Percentiles rank a stretch among this genome's conserved stretches.
Evolutionary conservation across 1,140 invertebrate genomes (phyloP).

Genomic region (Drosophila cardini): DNA sequence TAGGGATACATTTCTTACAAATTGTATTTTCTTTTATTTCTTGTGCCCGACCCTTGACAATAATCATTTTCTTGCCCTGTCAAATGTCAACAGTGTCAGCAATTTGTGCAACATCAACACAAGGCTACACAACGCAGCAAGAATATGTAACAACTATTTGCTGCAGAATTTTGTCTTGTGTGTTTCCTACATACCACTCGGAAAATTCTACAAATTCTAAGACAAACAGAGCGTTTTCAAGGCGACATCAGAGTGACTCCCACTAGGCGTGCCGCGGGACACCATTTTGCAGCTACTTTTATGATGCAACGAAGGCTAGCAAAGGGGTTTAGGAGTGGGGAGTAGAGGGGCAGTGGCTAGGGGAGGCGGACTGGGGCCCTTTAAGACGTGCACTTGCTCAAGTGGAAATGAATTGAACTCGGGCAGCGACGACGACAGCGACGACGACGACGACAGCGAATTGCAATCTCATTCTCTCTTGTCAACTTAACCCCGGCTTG

Average conservation of each 20-base stretch:
- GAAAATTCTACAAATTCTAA: slow-evolving; percentile 47
- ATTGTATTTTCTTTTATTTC: slow-evolving; percentile 24
- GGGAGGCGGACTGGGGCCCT: no score
- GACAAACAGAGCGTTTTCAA: slow-evolving; percentile 70
- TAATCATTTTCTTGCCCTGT: slow-evolving; percentile 74
- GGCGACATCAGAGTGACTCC: slow-evolving; percentile 58
- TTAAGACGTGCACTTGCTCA: slow-evolving; percentile 81
- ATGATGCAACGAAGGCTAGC: slow-evolving; percentile 34
- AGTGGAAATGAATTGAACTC: slow-evolving; percentile 83
- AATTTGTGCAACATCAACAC: slow-evolving; percentile 40
- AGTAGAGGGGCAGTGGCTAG: not conserved
- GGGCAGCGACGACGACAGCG: slow-evolving; percentile 50
- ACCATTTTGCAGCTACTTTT: slow-evolving; percentile 75
- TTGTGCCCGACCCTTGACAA: slow-evolving; percentile 67
- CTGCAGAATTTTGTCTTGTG: slow-evolving; percentile 43
- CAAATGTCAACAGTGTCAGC: slow-evolving; percentile 74
- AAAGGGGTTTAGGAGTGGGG: no score
- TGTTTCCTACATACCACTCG: not conserved
- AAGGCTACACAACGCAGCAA: slow-evolving; percentile 14
- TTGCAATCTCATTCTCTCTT: slow-evolving; percentile 79
- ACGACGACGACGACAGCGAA: slow-evolving; percentile 62
- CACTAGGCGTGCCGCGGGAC: slow-evolving; percentile 47
- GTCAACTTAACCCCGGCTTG: slow-evolving; percentile 77
- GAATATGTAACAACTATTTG: slow-evolving; percentile 73
- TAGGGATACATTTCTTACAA: no score